Evolutionary conservation across 2,888 invertebrate genomes (phyloP).

Genomic region (Nebria brevicollis): DNA sequence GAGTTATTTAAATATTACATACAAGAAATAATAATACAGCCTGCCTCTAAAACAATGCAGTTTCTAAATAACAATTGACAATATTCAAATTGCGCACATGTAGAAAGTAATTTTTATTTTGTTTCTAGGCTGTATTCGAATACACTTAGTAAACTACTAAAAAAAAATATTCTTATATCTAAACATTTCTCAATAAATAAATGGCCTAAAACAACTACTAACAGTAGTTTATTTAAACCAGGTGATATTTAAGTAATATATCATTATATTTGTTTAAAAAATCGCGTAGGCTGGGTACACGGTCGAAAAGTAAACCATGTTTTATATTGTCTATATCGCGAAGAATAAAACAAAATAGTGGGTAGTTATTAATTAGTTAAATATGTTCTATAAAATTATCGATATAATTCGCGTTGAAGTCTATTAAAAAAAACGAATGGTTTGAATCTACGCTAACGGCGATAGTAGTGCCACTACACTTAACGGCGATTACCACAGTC

Average conservation of each 20-base stretch:
- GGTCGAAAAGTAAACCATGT: slow-evolving; percentile 27
- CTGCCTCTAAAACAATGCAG: slow-evolving; percentile 38
- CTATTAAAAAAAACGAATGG: background rate
- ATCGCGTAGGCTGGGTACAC: slow-evolving; percentile 37
- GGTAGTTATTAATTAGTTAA: background rate
- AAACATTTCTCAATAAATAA: too few species aligned
- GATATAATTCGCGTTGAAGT: background rate
- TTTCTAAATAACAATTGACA: slow-evolving; percentile 47
- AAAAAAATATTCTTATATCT: too few species aligned
- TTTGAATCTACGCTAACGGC: slow-evolving; percentile 11
- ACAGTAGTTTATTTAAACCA: slow-evolving; percentile 36
- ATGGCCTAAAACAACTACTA: slow-evolving; percentile 3
- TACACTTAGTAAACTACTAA: background rate
- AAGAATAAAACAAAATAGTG: background rate
- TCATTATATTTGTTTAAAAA: slow-evolving; percentile 41
- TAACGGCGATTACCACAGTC: slow-evolving; percentile 13
- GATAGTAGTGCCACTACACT: slow-evolving; percentile 15
- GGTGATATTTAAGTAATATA: slow-evolving; percentile 39
- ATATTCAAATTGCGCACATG: slow-evolving; percentile 43
- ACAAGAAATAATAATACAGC: slow-evolving; percentile 44
- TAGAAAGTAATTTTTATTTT: slow-evolving; percentile 38
- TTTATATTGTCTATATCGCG: background rate
- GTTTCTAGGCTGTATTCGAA: slow-evolving; percentile 32
- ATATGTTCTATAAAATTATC: background rate
- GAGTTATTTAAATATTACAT: slow-evolving; percentile 47